These are phyloP conservation scores for Ochlodes sylvanus DNA, from an alignment of 2,888 invertebrate species.

Conservation along the genomic window DNA sequence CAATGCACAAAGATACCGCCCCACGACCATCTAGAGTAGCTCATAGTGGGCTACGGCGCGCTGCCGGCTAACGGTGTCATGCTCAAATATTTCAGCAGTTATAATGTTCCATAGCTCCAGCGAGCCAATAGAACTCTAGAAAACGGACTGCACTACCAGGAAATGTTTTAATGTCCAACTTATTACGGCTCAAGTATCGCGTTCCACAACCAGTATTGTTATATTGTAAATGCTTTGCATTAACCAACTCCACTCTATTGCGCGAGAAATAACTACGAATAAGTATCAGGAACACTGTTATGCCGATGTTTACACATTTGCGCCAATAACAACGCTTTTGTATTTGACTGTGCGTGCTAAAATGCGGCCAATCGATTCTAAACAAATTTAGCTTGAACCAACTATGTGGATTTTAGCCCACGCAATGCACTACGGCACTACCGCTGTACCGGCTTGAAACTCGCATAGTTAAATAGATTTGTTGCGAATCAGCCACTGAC, in stretches of 20 bases:
- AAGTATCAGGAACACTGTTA: conserved; percentile 34
- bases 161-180: conserved; percentile 8
- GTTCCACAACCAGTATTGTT: conserved; percentile 6
- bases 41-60: conserved; percentile 45
- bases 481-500: conserved; percentile 49
- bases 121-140: neutral
- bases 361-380: conserved; percentile 76
- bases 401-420: conserved; percentile 45
- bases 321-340: conserved; percentile 70
- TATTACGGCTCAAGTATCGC: conserved; percentile 5
- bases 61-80: conserved; percentile 64
- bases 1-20: conserved; percentile 78
- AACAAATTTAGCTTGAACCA: conserved; percentile 70
- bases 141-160: conserved; percentile 17
- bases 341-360: conserved; percentile 73
- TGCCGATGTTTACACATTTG: conserved; percentile 61
- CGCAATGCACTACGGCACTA: conserved; percentile 6
- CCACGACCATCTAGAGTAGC: conserved; percentile 52
- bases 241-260: conserved; percentile 10
- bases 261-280: conserved; percentile 19
- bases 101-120: conserved; percentile 5
- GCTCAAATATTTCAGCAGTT: conserved; percentile 66
- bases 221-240: conserved; percentile 8
- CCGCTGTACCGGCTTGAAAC: conserved; percentile 40
- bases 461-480: conserved; percentile 56